phyloP scores from a whole-genome alignment of 2,113 vertebrate species.

The Sinocyclocheilus maitianheensis region DNA sequence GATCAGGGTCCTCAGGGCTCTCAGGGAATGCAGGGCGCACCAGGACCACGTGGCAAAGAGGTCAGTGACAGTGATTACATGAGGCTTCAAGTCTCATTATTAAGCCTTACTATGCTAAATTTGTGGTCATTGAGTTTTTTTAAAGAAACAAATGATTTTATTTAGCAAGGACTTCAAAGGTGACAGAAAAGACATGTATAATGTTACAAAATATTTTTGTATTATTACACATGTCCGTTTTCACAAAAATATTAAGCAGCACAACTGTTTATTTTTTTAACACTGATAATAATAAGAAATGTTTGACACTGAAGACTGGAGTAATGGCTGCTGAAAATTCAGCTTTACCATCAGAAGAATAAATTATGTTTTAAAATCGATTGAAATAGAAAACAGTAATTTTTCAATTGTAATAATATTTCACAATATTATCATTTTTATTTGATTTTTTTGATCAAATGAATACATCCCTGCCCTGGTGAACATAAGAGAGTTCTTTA shows the following conservation, averaged over 20 bases:
- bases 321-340: neutral
- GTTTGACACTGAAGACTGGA: neutral
- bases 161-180: too few species aligned
- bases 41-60: conserved; percentile 75
- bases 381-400: neutral
- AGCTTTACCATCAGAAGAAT: neutral
- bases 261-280: too few species aligned
- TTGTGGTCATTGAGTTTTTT: neutral
- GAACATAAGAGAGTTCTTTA: neutral
- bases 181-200: too few species aligned
- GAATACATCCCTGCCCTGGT: neutral
- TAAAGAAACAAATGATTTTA: neutral
- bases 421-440: neutral
- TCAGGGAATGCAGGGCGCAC: conserved; percentile 65
- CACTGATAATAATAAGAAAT: too few species aligned
- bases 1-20: conserved; percentile 69
- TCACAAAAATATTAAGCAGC: too few species aligned
- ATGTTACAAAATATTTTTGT: too few species aligned
- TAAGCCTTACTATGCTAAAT: neutral
- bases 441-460: neutral
- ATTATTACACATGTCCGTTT: too few species aligned
- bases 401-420: neutral
- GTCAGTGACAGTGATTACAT: conserved; percentile 67
- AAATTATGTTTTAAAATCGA: neutral
- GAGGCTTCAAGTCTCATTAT: neutral